Evolutionary conservation across 2,113 vertebrate genomes (phyloP).

Genomic region (Osmerus mordax): DNA sequence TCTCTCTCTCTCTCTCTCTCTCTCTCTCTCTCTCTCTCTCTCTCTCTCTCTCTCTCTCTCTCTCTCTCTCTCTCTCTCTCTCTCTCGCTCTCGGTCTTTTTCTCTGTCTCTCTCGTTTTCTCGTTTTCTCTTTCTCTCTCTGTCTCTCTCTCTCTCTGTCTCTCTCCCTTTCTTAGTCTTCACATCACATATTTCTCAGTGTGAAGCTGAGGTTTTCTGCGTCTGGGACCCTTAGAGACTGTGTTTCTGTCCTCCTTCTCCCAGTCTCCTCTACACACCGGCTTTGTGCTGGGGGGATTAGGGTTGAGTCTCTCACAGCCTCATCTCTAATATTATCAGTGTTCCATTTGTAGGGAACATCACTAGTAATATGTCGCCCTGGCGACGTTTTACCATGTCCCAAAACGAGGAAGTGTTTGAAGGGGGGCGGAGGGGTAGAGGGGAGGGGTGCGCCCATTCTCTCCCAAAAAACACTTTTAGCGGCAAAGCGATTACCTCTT

Average conservation of each 20-base stretch:
- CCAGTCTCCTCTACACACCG: not conserved
- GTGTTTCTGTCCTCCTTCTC: not conserved
- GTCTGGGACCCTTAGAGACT: not conserved
- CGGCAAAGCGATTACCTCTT: constrained; percentile 30
- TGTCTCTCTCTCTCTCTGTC: not conserved
- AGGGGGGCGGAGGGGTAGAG: not conserved
- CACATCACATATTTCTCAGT: not conserved
- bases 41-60: not conserved
- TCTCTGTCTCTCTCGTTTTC: not conserved
- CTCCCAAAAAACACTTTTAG: constrained; percentile 36
- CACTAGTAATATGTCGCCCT: not conserved
- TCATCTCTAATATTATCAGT: not conserved
- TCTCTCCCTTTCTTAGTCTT: not conserved
- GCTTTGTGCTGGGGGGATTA: not conserved
- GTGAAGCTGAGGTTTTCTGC: not conserved
- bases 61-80: not conserved
- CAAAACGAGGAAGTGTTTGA: constrained; percentile 31
- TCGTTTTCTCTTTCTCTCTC: constrained; percentile 12
- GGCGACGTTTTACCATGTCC: constrained; percentile 13
- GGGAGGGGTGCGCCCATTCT: constrained; percentile 22
- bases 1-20: constrained; percentile 29
- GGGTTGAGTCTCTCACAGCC: not conserved
- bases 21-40: constrained; percentile 9
- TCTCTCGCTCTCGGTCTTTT: not conserved
- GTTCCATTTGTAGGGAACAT: not conserved